Percentiles rank a stretch among this genome's conserved stretches.
Conservation (phyloP, 2,797 vertebrate genomes). For the Lithobates sylvaticus region DNA sequence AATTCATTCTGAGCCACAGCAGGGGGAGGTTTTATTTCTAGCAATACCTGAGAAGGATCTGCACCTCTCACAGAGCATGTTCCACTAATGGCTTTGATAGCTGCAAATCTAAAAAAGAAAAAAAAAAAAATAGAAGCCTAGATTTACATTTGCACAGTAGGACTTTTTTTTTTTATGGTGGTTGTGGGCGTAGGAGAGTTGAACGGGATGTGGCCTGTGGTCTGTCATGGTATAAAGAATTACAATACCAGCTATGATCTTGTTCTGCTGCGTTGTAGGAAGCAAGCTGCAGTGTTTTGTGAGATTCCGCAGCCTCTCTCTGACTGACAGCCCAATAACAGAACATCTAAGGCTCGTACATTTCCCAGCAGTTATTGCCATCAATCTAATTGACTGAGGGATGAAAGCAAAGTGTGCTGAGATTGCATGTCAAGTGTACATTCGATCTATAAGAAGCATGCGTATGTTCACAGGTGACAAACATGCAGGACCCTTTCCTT, state of each 20-base stretch:
- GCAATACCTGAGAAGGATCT: slow-evolving; percentile 71
- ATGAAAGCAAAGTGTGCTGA: slow-evolving; percentile 44
- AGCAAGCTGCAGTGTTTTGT: slow-evolving; percentile 11
- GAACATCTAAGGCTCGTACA: slow-evolving; percentile 50
- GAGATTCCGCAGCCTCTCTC: not conserved
- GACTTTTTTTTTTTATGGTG: slow-evolving; percentile 44
- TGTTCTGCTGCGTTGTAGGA: not conserved
- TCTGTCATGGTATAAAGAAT: slow-evolving; percentile 66
- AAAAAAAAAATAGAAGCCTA: slow-evolving; percentile 67
- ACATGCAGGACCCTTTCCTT: slow-evolving; percentile 16
- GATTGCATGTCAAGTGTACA: slow-evolving; percentile 56
- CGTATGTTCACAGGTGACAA: slow-evolving; percentile 31
- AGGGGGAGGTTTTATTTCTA: slow-evolving; percentile 73
- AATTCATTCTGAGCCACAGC: slow-evolving; percentile 58
- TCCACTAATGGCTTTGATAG: slow-evolving; percentile 72
- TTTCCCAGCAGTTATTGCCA: slow-evolving; percentile 59
- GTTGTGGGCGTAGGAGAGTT: slow-evolving; percentile 31
- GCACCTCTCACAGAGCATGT: slow-evolving; percentile 73
- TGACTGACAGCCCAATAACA: slow-evolving; percentile 59
- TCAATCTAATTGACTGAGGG: slow-evolving; percentile 61
- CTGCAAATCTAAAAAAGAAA: slow-evolving; percentile 34
- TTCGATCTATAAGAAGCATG: slow-evolving; percentile 24
- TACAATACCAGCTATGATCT: slow-evolving; percentile 65
- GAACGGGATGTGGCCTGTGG: slow-evolving; percentile 67
- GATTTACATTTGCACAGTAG: slow-evolving; percentile 74